Evolutionary conservation across 2,888 invertebrate species (phyloP).

Genomic region (Timema cristinae): DNA sequence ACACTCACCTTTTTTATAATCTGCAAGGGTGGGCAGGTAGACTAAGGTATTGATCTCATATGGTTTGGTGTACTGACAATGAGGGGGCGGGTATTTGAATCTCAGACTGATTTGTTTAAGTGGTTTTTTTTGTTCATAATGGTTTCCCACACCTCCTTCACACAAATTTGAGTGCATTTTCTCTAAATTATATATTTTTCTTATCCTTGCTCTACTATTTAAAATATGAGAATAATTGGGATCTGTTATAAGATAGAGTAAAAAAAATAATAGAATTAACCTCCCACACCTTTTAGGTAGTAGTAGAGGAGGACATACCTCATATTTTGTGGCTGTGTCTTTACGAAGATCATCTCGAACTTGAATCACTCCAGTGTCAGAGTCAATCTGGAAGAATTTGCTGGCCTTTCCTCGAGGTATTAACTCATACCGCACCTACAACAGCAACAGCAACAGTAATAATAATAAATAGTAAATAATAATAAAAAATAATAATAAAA

Average conservation of each 20-base stretch:
- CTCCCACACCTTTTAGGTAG: not conserved
- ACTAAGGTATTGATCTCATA: too few relatives aligned
- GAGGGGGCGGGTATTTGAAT: too few relatives aligned
- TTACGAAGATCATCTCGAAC: conserved; percentile 81
- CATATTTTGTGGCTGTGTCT: conserved; percentile 82
- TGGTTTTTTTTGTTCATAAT: too few relatives aligned
- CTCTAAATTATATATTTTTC: too few relatives aligned
- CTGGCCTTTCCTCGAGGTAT: conserved; percentile 76
- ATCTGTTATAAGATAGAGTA: not conserved
- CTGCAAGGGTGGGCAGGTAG: too few relatives aligned
- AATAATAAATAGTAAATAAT: conserved; percentile 7
- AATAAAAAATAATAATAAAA: conserved; percentile 13
- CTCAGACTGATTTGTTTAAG: too few relatives aligned
- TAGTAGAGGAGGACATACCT: conserved; percentile 49
- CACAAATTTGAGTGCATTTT: too few relatives aligned
- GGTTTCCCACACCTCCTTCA: too few relatives aligned
- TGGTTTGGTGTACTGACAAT: too few relatives aligned
- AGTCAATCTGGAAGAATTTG: conserved; percentile 84
- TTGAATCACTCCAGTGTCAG: conserved; percentile 73
- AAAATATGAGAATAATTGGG: not conserved
- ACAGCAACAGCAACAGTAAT: not conserved
- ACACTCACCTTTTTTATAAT: too few relatives aligned
- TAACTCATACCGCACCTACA: conserved; percentile 66
- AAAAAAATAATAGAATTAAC: not conserved
- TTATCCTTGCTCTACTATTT: conserved; percentile 6